These are phyloP conservation scores for Empidonax alnorum DNA, from an alignment of 2,113 vertebrate genomes.

Conservation along the genomic window DNA sequence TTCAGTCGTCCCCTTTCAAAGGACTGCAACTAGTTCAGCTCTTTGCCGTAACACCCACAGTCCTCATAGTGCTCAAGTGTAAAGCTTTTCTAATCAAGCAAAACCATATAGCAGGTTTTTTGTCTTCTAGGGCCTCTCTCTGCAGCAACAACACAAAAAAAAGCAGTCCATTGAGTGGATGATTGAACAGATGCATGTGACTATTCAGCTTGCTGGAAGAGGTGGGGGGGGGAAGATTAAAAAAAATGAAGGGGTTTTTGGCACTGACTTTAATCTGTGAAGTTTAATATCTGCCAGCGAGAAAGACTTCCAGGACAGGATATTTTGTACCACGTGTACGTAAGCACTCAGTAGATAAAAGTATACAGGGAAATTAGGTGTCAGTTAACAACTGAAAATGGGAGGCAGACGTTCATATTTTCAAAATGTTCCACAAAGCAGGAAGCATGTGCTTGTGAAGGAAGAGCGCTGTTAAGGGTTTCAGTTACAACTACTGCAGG, in stretches of 20 bases:
- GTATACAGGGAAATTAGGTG: neutral
- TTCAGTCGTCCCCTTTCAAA: neutral
- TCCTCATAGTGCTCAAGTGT: neutral
- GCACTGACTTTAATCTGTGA: neutral
- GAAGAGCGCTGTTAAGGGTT: neutral
- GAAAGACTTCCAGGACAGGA: neutral
- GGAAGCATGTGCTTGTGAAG: neutral
- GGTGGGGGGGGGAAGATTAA: neutral
- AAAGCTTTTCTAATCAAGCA: neutral
- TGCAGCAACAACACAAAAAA: neutral
- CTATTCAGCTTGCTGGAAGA: neutral
- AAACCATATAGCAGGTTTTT: neutral
- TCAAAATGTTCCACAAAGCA: neutral
- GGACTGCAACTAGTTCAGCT: neutral
- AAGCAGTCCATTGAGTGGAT: neutral
- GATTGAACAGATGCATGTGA: neutral
- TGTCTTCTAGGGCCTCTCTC: neutral
- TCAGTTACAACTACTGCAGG: neutral
- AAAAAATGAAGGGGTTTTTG: neutral
- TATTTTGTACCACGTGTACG: rapidly evolving
- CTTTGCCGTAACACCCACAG: too few relatives aligned
- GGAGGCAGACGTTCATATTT: neutral
- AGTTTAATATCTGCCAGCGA: neutral
- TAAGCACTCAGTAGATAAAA: neutral
- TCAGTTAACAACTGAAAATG: neutral